phyloP scores from a whole-genome alignment of 2,113 vertebrate species.

The Lota lota region DNA sequence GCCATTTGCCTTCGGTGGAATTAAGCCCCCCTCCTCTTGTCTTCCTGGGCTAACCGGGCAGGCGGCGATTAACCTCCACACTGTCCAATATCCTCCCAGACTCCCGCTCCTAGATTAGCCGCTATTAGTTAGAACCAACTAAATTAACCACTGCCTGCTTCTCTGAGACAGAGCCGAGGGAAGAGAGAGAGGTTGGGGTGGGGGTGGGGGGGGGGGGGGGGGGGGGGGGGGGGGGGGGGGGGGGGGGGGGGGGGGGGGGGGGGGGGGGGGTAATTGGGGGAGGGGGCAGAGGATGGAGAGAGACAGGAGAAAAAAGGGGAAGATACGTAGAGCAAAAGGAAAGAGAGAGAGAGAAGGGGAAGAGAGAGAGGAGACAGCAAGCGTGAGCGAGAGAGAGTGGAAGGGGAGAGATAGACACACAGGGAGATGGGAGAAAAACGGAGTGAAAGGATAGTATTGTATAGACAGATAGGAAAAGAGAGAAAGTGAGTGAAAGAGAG shows the following conservation, averaged over 20 bases:
- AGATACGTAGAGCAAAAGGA: not conserved
- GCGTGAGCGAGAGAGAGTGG: constrained; percentile 16
- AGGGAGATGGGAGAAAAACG: not conserved
- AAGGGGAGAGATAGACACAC: constrained; percentile 3
- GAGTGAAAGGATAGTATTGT: not conserved
- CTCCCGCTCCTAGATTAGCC: constrained; percentile 98
- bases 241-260: no score
- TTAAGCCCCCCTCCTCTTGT: constrained; percentile 86
- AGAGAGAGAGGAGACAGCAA: constrained; percentile 64
- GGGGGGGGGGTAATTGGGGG: not conserved
- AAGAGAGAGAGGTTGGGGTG: constrained; percentile 13
- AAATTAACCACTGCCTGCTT: constrained; percentile 94
- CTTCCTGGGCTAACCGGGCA: constrained; percentile 98
- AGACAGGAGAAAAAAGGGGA: constrained; percentile 22
- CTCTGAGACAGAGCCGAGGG: constrained; percentile 74
- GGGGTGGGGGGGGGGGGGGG: constrained; percentile 25
- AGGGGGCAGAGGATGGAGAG: constrained; percentile 29
- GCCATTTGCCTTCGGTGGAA: constrained; percentile 99
- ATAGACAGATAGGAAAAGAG: not conserved
- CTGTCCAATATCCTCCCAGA: constrained; percentile 99
- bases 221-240: not conserved
- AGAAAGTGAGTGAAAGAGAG: constrained; percentile 18
- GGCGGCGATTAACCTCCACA: constrained; percentile 99
- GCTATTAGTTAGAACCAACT: constrained; percentile 99
- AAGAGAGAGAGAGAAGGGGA: constrained; percentile 33